phyloP scores from a whole-genome alignment of 1,140 invertebrate species.

The Cephus cinctus region DNA sequence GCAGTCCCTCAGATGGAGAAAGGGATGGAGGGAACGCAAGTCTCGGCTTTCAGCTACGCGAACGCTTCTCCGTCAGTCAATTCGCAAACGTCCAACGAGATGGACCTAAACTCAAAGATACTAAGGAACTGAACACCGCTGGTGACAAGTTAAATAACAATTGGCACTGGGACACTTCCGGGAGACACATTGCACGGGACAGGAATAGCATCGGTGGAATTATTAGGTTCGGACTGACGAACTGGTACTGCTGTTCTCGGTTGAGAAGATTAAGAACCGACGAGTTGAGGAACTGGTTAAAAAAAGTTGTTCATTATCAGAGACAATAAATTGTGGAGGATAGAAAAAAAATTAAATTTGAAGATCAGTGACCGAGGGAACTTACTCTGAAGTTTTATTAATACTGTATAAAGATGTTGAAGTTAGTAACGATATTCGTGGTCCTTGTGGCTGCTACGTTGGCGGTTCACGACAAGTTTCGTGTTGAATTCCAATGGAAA shows the following conservation, averaged over 20 bases:
- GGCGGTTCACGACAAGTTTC: slow-evolving; percentile 49
- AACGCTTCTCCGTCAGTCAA: slow-evolving; percentile 18
- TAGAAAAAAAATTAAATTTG: slow-evolving; percentile 10
- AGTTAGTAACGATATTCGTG: slow-evolving; percentile 11
- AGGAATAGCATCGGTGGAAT: slow-evolving; percentile 6
- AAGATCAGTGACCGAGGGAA: slow-evolving; percentile 5
- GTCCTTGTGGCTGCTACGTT: slow-evolving; percentile 17
- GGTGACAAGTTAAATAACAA: slow-evolving; percentile 6
- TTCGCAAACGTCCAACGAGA: slow-evolving; percentile 19
- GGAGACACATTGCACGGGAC: slow-evolving; percentile 4
- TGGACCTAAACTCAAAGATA: slow-evolving; percentile 10
- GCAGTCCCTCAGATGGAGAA: no score
- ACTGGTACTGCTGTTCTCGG: no score
- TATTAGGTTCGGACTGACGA: slow-evolving; percentile 11
- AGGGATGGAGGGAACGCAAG: no score
- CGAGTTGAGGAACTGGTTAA: no score
- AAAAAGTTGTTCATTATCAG: no score
- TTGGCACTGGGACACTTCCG: slow-evolving; percentile 5
- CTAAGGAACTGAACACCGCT: not conserved
- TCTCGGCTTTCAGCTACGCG: no score
- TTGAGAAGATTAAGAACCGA: no score
- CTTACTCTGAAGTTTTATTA: not conserved
- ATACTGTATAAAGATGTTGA: slow-evolving; percentile 8
- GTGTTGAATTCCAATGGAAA: slow-evolving; percentile 53
- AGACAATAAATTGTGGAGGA: no score